Base-by-base conservation (phyloP, 2,797 vertebrate species). In the Pagetopsis macropterus region DNA sequence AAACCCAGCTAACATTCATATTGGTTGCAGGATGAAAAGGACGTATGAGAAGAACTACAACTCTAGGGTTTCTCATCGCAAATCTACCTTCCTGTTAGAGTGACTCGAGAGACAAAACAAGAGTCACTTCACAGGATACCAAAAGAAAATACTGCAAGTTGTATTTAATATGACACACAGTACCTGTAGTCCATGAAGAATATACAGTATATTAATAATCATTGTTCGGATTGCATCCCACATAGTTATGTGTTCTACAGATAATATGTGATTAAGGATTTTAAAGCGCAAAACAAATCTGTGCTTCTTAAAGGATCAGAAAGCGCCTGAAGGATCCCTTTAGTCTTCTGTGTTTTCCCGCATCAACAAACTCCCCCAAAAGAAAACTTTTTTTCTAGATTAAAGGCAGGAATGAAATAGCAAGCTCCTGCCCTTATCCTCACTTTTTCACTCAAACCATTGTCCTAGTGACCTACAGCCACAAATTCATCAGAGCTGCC, bases 391-490 rank as follows among this genome's bases (percentile, higher is more conserved):
- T 65, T 27, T 56, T 50, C 44, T 9, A 10, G 44, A 75, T 73
- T 54, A 69, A 84, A 86, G 73, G 50, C 17, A 49, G 58, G 80
- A 63, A 59, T 48, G 67, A 74, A 82, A 73, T 44, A 60, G 43
- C 33, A 4, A 64, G 9, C 58, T 54, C 43, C 31, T 75, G 49
- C 74, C 70, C 49, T 72, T 52, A 60, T 58, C 33, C n/a, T 72
- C 19, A 31, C 48, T 58, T 73, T 65, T 67, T 54, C 19, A 67
- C 65, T 74, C 60, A 70, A 73, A 66, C 72, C 55, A 86, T 89
- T 92, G 89, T 92, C 86, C 91, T 81, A 86, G 88, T 93, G 92
- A 94, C 91, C 93, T 81, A 91, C 78, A 93, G 91, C 79, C 78
- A 88, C 78, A 78, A 79, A 90, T 93, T 93, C 85, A 93, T 94